Base-by-base conservation (phyloP, 2,113 vertebrate species). In the Etheostoma spectabile region DNA sequence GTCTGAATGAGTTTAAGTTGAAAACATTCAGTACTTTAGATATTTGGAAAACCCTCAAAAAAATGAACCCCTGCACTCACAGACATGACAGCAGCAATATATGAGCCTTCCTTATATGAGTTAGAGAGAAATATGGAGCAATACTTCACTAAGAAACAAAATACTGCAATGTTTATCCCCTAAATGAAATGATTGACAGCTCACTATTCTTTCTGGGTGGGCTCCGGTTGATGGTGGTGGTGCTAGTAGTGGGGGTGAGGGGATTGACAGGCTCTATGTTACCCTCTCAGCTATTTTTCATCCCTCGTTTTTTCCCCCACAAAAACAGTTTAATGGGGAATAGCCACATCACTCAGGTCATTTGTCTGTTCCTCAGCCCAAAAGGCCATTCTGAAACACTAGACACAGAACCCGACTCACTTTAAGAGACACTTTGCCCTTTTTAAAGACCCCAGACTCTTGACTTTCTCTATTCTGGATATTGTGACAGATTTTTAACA, bases 141-240 rank as follows among this genome's bases (percentile, higher is more conserved):
- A 63, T 76, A 53, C 67, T 52, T 64, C 51, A 76, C 27, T 6
- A 49, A 70, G 83, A 88, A 88, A 89, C 81, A 67, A 78, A 87
- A 86, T 30, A 66, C 74, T 67, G 71, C 69, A 16, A 12, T 85
- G 87, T 89, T 90, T 87, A 86, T 53, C 52, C 67, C 18, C 59
- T 38, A 53, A 83, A 76, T 74, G 76, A 80, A 42, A 82, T 94
- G 93, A 95, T 65, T 94, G 93, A 92, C 95, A 91, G 89, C 74
- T 86, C 83, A 33, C 77, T 77, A 1, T 77, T 85, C 83, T 73
- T 49, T 85, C 83, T 93, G 95, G 94, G 94, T 95, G 95, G 94
- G 95, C 94, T 82, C 21, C 2, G 38, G n/a, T 70, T 71, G 33
- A 69, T 18, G 63, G 53, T 30, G 56, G 71, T n/a, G 57, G 22